Evolutionary conservation across 2,797 vertebrate species (phyloP).

Genomic region (Syngnathus rostellatus): DNA sequence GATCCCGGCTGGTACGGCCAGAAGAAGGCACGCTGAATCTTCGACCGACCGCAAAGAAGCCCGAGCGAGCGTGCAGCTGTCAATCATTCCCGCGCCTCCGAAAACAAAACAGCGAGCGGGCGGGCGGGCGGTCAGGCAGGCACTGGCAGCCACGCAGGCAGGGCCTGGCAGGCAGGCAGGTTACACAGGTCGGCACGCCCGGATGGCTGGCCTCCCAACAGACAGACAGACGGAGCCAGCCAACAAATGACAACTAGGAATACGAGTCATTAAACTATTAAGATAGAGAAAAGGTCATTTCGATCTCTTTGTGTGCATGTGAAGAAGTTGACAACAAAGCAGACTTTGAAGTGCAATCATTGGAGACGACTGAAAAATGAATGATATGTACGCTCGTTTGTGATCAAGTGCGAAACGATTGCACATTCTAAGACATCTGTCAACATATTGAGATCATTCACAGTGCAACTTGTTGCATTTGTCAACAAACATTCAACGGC

Average conservation of each 20-base stretch:
- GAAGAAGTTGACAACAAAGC: too few relatives aligned
- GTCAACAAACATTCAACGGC: neutral
- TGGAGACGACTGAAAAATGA: too few relatives aligned
- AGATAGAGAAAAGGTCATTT: too few relatives aligned
- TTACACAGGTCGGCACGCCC: conserved; percentile 4
- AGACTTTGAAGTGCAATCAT: neutral
- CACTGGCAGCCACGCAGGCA: too few relatives aligned
- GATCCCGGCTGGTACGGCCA: neutral
- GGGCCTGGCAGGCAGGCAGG: neutral
- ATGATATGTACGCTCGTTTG: too few relatives aligned
- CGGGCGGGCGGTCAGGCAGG: too few relatives aligned
- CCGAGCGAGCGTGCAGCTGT: neutral
- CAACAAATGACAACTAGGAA: neutral
- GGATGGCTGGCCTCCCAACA: neutral
- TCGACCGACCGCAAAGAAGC: too few relatives aligned
- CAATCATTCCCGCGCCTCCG: neutral
- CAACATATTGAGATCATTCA: neutral
- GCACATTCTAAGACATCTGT: neutral
- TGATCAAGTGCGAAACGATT: neutral
- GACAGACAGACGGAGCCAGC: neutral
- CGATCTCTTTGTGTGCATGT: too few relatives aligned
- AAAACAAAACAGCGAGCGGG: neutral
- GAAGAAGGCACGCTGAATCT: neutral
- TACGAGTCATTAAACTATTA: neutral
- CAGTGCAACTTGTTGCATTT: neutral